Percentiles rank a stretch among this genome's conserved stretches.
Evolutionary conservation across 1,140 invertebrate genomes (phyloP).

Genomic region (Euura lappo): DNA sequence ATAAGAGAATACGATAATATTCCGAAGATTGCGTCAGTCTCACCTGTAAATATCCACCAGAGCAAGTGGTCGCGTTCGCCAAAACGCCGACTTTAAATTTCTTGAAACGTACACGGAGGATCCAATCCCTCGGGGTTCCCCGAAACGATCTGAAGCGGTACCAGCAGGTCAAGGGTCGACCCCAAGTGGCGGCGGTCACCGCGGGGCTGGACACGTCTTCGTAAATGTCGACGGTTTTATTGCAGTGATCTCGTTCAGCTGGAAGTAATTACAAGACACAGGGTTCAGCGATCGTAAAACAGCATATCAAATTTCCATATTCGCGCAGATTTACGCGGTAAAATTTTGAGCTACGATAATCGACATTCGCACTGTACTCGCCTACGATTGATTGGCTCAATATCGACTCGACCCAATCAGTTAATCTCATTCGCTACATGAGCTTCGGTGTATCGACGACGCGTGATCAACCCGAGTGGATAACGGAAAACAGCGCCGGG

Average conservation of each 20-base stretch:
- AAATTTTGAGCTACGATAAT: too few relatives aligned
- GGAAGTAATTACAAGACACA: slow-evolving; percentile 31
- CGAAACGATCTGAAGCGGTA: slow-evolving; percentile 86
- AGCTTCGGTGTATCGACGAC: not conserved
- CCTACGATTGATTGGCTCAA: too few relatives aligned
- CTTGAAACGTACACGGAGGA: slow-evolving; percentile 86
- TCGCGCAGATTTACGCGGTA: too few relatives aligned
- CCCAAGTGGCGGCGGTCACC: slow-evolving; percentile 80
- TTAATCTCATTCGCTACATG: not conserved
- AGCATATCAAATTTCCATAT: too few relatives aligned
- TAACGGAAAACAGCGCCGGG: too few relatives aligned
- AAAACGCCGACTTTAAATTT: slow-evolving; percentile 90
- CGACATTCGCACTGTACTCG: too few relatives aligned
- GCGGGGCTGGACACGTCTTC: slow-evolving; percentile 87
- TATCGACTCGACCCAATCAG: not conserved
- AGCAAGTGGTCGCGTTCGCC: slow-evolving; percentile 83
- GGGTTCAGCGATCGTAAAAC: too few relatives aligned
- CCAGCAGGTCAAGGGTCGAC: slow-evolving; percentile 84
- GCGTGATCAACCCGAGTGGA: too few relatives aligned
- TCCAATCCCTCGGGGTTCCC: slow-evolving; percentile 85
- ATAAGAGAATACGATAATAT: not conserved
- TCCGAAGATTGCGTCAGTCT: slow-evolving; percentile 25
- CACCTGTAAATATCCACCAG: slow-evolving; percentile 87
- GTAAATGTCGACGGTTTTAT: slow-evolving; percentile 91
- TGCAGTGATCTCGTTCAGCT: slow-evolving; percentile 82